Base-by-base conservation (phyloP, 2,888 invertebrate species). In the Ichneumoninae sp. region DNA sequence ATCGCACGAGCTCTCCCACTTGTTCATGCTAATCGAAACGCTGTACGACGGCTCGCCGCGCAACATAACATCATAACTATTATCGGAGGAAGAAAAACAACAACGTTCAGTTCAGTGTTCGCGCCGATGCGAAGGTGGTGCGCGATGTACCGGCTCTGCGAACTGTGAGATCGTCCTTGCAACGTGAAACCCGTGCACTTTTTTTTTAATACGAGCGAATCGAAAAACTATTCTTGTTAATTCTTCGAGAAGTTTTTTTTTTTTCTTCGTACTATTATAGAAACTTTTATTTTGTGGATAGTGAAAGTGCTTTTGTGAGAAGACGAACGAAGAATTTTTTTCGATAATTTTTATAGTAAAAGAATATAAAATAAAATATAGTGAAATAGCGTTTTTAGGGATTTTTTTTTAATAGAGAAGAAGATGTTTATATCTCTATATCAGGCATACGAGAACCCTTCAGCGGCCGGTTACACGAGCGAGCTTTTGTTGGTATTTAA, bases 401-500 rank as follows among this genome's bases (percentile, higher is more conserved):
- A 36, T 40, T 36, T 36, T 36, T 36, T 44, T 13, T 44, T 44
- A 13, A 44, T 72, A 79, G 65, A 50, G 69, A 79, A 57, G 87
- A 89, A 83, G 75, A 93, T 93, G 93, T 92, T 90, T 86, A 90
- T 93, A 88, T 88, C 92, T 10, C 78, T 93, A 44, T 93, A 93
- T 84, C 93, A 93, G 74, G 91, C 90, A 33, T 92, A 91, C 70
- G 88, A 92, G 57, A 91, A 89, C 86, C 88, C 89, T 78, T 82
- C 86, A 22, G 86, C 87, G 0, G 86, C 88, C 60, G 88, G 90
- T 36, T 91, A 90, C 66, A 90, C 90, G 30, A 93, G 93, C 81
- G 93, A 93, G 79, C 86, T 93, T 4, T 77, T 88, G 50, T 81
- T 93, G 66, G 82, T 92, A 68, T 93, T 93, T 80, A 90, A 90